phyloP scores from a whole-genome alignment of 2,888 invertebrate genomes.

The Andrena camellia region DNA sequence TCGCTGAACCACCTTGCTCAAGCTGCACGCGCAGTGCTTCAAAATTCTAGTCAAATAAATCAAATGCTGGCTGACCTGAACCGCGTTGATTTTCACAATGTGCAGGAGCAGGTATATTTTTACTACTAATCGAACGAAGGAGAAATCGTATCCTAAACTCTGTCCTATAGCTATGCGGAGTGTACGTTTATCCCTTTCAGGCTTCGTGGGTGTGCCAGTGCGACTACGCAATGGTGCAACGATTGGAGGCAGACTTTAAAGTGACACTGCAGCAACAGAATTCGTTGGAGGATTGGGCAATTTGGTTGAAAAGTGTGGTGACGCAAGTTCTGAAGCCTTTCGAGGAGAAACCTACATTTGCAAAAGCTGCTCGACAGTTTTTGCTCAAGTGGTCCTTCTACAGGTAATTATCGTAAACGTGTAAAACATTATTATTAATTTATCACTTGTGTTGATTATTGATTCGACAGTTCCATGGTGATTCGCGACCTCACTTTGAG shows the following conservation, averaged over 20 bases:
- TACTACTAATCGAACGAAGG: not conserved
- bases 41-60: conserved; percentile 97
- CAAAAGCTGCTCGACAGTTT: conserved; percentile 95
- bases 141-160: conserved; percentile 39
- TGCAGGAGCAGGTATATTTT: conserved; percentile 91
- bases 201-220: conserved; percentile 99
- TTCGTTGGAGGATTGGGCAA: conserved; percentile 98
- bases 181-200: conserved; percentile 84
- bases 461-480: conserved; percentile 94
- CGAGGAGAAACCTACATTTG: conserved; percentile 93
- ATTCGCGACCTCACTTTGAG: conserved; percentile 98
- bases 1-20: conserved; percentile 98
- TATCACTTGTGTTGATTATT: not conserved
- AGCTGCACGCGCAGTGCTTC: conserved; percentile 97
- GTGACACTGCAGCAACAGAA: conserved; percentile 96
- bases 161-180: conserved; percentile 58
- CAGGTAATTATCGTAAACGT: conserved; percentile 86
- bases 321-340: conserved; percentile 95
- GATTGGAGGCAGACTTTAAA: conserved; percentile 97
- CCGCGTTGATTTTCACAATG: conserved; percentile 98
- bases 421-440: not conserved
- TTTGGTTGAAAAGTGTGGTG: conserved; percentile 98
- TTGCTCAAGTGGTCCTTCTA: conserved; percentile 99
- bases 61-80: conserved; percentile 99
- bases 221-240: conserved; percentile 93